Evolutionary conservation across 1,140 invertebrate genomes (phyloP), one percentile per base, ranked within the genome.

Genomic region (Platyscapa corneri): DNA sequence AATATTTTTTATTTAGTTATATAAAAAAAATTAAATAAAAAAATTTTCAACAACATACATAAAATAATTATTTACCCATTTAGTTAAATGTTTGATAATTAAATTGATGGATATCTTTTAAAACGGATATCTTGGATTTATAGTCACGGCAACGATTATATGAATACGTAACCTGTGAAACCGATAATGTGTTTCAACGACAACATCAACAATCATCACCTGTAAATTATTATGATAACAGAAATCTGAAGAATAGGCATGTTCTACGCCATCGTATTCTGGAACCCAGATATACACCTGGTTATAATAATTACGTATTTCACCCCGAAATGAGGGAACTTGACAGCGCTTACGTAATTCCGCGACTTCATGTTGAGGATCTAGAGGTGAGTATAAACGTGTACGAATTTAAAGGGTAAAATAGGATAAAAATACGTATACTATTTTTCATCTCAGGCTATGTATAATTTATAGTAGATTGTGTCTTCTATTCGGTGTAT

Each of bases 241-340:
- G 90, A 0, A 93, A 89, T 46, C 90, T 77, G 42, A 70, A 49
- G 81, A 34, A 27, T 18, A 70, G 70, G 18, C 30, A 78, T 34
- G 14, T 0, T 8, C 27, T 70, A 14, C 32, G 27, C 3, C 53
- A 76, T 72, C 81, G 67, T 34, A 88, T 85, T 32, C 30, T 84
- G 0, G 89, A 91, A 75, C 77, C 86, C 0, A 81, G 79, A 18
- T 87, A 88, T 60, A 86, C 86, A 0, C 86, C 89, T 8, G 89
- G 88, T 46, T 92, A 92, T 86, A 91, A 87, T 76, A 93, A 93
- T 89, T 92, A 91, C 49, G 90, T 89, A 46, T 92, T 91, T 80
- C 88, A 90, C 23, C 79, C 91, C 42, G 92, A 93, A 84, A 92
- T 92, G 90, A 89, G 89, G 64, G 92, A 92, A 86, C 88, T 90